phyloP scores from a whole-genome alignment of 2,888 invertebrate genomes.

The Heteropelma amictum region DNA sequence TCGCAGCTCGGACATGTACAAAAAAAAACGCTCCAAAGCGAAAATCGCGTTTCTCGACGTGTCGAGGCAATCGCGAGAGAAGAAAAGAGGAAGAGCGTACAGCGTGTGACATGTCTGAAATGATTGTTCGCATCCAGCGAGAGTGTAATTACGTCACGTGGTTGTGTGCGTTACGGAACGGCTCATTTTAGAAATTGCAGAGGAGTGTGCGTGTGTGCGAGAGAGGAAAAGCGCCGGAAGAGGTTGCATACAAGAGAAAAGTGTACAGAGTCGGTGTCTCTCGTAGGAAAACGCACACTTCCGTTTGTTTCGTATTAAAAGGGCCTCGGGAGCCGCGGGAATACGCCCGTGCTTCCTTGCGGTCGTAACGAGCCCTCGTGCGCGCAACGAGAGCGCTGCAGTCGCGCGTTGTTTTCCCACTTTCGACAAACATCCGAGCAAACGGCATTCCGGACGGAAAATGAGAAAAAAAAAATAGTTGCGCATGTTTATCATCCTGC shows the following conservation, averaged over 20 bases:
- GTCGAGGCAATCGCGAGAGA: too few species aligned
- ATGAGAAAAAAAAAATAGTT: too few species aligned
- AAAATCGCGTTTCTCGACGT: too few species aligned
- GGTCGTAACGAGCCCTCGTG: slow-evolving; percentile 22
- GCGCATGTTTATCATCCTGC: neutral
- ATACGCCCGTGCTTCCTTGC: slow-evolving; percentile 29
- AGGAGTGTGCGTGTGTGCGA: neutral
- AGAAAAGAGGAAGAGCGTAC: too few species aligned
- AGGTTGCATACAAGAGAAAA: slow-evolving; percentile 1
- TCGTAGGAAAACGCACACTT: neutral
- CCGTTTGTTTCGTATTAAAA: slow-evolving; percentile 6
- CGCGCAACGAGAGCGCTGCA: neutral
- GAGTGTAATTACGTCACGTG: slow-evolving; percentile 27
- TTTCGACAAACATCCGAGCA: slow-evolving; percentile 9
- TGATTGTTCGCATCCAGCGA: neutral
- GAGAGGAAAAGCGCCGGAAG: neutral
- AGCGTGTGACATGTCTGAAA: too few species aligned
- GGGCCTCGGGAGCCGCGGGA: slow-evolving; percentile 17
- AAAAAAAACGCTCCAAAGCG: neutral
- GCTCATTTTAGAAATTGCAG: slow-evolving; percentile 37
- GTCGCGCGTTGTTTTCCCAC: neutral
- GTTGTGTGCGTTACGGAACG: slow-evolving; percentile 42
- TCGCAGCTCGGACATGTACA: too few species aligned
- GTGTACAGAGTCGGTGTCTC: neutral
- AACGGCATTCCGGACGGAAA: too few species aligned